Percentiles rank a stretch among this genome's conserved stretches.
Conservation (phyloP, 1,140 invertebrate species). For the Rhagoletis pomonella region DNA sequence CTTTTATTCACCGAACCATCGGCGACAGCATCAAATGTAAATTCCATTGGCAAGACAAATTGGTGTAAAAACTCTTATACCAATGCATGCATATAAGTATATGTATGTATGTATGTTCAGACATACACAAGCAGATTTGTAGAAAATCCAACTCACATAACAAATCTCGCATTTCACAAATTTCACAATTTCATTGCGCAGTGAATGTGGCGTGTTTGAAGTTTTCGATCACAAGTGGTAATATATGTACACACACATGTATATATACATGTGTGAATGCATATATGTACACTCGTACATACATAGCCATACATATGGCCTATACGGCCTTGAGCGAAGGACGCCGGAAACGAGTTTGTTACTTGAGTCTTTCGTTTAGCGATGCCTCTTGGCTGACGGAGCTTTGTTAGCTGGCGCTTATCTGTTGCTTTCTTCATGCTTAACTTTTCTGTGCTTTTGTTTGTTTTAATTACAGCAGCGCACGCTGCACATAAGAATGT, state of each 20-base stretch:
- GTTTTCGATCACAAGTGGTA: background rate
- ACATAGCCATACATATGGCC: background rate
- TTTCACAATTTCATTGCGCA: conserved; percentile 45
- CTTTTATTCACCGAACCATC: background rate
- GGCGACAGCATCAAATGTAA: background rate
- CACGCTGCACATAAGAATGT: background rate
- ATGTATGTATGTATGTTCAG: background rate
- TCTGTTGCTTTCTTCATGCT: background rate
- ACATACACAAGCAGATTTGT: background rate
- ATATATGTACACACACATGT: background rate
- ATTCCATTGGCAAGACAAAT: background rate
- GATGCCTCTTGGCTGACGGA: background rate
- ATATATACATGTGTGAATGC: background rate
- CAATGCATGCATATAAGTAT: background rate
- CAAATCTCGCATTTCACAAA: conserved; percentile 34
- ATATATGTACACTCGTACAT: background rate
- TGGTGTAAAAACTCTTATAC: background rate
- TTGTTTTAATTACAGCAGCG: conserved; percentile 38
- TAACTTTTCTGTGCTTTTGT: background rate
- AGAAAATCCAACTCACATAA: background rate
- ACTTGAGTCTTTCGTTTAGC: conserved; percentile 15
- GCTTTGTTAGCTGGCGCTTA: background rate
- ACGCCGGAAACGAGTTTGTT: conserved; percentile 50
- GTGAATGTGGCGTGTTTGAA: background rate
- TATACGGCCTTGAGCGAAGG: conserved; percentile 45